Base-by-base conservation (phyloP, 2,888 invertebrate species). In the Schizotus pectinicornis region DNA sequence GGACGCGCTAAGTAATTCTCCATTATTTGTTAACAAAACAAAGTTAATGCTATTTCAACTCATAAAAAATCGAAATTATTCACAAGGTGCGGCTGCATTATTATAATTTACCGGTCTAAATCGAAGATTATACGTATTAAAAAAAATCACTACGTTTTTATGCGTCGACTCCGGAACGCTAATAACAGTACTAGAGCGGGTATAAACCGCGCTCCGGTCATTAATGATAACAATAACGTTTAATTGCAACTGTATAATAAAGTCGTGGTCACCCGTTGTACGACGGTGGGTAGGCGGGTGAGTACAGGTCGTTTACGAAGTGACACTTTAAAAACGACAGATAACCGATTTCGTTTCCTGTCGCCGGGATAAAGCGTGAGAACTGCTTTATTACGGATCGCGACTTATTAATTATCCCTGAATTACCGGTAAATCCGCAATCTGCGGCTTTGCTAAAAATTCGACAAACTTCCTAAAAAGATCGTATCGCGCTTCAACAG, bases 261-360 rank as follows among this genome's bases (percentile, higher is more conserved):
- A 59, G 59, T 36, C 2, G 36, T 33, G 37, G 50, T 55, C 33
- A 46, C 56, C 50, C 35, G 12, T 33, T 12, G 46, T 22, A 31
- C 42, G 43, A 50, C 41, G 22, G 33, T 34, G 7, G n/a, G 46
- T 37, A 38, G 39, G 13, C 11, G 12, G n/a, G 30, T 8, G 8
- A 30, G n/a, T 43, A 39, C 13, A 7, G 2, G 34, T 64, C 56
- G 53, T 52, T 59, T 34, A 58, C 60, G 56, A 67, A 63, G 61
- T 66, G 64, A 62, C 65, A 67, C 60, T 34, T 22, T 32, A 7
- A 39, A 62, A 67, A 68, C 35, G 42, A 52, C 56, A 63, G 60
- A 67, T 71, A 71, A 71, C 70, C 67, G 69, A 67, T 69, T 69
- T 67, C 63, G 69, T 69, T 69, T 71, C 71, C 71, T 69, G 67